A percentile compares a stretch with the other conserved stretches of the same genome.
These are phyloP conservation scores for Aleiodes testaceus DNA, from an alignment of 2,888 invertebrate genomes.

Conservation along the genomic window DNA sequence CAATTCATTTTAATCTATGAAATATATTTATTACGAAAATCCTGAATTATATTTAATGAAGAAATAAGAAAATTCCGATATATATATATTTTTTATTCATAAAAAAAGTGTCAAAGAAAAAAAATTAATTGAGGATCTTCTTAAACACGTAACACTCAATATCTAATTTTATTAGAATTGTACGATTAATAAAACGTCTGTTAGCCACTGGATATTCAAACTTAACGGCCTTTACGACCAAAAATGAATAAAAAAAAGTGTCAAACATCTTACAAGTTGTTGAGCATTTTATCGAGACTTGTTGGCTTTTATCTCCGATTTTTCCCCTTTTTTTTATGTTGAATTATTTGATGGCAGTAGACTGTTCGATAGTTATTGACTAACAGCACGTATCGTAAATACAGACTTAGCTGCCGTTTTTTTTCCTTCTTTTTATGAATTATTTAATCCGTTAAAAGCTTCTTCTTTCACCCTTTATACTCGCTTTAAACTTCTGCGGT, in stretches of 20 bases:
- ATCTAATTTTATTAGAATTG: slow-evolving; percentile 10
- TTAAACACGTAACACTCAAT: slow-evolving; percentile 2
- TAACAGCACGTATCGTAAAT: slow-evolving; percentile 55
- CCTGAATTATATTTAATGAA: too few relatives aligned
- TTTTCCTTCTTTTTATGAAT: slow-evolving; percentile 2
- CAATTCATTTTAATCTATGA: too few relatives aligned
- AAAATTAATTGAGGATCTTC: neutral
- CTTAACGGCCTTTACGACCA: neutral
- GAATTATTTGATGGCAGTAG: slow-evolving; percentile 62
- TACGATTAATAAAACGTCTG: slow-evolving; percentile 27
- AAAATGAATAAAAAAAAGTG: slow-evolving; percentile 3
- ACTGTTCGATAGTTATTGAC: slow-evolving; percentile 64
- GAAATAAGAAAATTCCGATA: too few relatives aligned
- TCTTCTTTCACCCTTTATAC: slow-evolving; percentile 2
- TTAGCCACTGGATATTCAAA: slow-evolving; percentile 22
- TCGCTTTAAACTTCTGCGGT: slow-evolving; percentile 42
- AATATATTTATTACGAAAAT: too few relatives aligned
- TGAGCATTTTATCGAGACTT: slow-evolving; percentile 60
- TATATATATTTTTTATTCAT: too few relatives aligned
- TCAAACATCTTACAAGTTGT: slow-evolving; percentile 49
- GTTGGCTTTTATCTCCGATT: slow-evolving; percentile 58
- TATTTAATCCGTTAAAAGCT: slow-evolving; percentile 9
- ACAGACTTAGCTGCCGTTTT: slow-evolving; percentile 41
- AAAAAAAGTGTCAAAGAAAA: too few relatives aligned
- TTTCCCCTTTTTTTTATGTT: slow-evolving; percentile 18